These are phyloP conservation scores for Philereme vetulata DNA, from an alignment of 2,888 invertebrate species.

Conservation along the genomic window DNA sequence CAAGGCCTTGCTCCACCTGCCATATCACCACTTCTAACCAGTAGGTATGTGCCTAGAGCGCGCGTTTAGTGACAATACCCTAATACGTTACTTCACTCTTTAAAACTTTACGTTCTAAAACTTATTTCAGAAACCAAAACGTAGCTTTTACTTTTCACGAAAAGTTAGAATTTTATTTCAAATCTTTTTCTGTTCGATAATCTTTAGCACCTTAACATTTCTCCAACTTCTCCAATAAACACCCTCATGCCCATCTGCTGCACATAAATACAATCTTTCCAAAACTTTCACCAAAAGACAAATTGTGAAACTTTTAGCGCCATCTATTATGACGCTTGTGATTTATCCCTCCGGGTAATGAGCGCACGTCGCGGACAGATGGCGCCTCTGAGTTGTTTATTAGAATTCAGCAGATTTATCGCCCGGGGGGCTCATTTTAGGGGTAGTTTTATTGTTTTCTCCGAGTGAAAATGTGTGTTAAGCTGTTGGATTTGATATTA, in stretches of 20 bases:
- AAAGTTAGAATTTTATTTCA: neutral
- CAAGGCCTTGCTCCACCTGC: no score
- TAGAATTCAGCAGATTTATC: slow-evolving; percentile 71
- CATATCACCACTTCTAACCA: no score
- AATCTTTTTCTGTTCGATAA: neutral
- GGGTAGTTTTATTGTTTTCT: slow-evolving; percentile 38
- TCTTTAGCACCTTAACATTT: slow-evolving; percentile 3
- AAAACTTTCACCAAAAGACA: slow-evolving; percentile 55
- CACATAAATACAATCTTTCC: slow-evolving; percentile 72
- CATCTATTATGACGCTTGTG: slow-evolving; percentile 69
- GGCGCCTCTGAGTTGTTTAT: slow-evolving; percentile 44
- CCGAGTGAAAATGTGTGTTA: slow-evolving; percentile 37
- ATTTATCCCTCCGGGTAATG: slow-evolving; percentile 70
- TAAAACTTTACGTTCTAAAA: no score
- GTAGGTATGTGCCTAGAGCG: no score
- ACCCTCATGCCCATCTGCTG: slow-evolving; percentile 39
- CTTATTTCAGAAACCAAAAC: no score
- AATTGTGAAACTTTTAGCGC: slow-evolving; percentile 67
- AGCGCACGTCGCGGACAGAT: slow-evolving; percentile 63
- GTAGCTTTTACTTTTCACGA: no score
- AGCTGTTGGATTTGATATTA: slow-evolving; percentile 21
- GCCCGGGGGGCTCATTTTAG: slow-evolving; percentile 37
- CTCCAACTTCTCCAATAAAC: slow-evolving; percentile 39
- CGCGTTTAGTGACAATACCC: no score
- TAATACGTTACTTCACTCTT: no score